Conservation (phyloP, 2,797 vertebrate species). For the Hipposideros larvatus region DNA sequence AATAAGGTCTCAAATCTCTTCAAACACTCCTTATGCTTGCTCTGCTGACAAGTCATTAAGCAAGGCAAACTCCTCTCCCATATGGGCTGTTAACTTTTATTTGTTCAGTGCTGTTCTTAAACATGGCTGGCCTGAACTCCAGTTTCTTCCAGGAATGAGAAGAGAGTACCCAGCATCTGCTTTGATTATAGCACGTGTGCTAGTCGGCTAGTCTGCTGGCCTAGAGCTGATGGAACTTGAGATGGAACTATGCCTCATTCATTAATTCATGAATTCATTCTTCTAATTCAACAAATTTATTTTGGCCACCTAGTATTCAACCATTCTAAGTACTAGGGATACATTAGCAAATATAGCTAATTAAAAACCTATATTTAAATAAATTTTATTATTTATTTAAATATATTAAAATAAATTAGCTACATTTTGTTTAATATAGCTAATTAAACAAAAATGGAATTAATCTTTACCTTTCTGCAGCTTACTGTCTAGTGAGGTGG, state of each 20-base stretch:
- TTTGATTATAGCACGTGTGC: not conserved
- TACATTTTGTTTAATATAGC: not conserved
- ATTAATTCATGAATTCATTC: constrained; percentile 25
- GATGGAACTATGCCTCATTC: not conserved
- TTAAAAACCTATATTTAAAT: not conserved
- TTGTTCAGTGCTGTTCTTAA: constrained; percentile 71
- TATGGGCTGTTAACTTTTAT: constrained; percentile 75
- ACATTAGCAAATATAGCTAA: not conserved
- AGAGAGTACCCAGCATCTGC: not conserved
- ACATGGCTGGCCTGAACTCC: constrained; percentile 57
- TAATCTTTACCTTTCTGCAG: not conserved
- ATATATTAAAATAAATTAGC: too few relatives aligned
- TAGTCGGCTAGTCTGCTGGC: not conserved
- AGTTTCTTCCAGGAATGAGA: not conserved
- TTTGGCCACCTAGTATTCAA: not conserved
- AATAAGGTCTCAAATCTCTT: constrained; percentile 73
- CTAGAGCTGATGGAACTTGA: not conserved
- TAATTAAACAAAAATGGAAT: not conserved
- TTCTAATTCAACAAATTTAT: constrained; percentile 35
- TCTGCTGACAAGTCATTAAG: constrained; percentile 79
- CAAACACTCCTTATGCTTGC: constrained; percentile 53
- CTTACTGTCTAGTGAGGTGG: not conserved
- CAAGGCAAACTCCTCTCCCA: constrained; percentile 70
- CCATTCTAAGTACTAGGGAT: not conserved
- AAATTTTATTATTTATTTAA: too few relatives aligned